These are phyloP conservation scores for Perognathus longimembris DNA, from an alignment of 2,113 vertebrate genomes.

Conservation along the genomic window DNA sequence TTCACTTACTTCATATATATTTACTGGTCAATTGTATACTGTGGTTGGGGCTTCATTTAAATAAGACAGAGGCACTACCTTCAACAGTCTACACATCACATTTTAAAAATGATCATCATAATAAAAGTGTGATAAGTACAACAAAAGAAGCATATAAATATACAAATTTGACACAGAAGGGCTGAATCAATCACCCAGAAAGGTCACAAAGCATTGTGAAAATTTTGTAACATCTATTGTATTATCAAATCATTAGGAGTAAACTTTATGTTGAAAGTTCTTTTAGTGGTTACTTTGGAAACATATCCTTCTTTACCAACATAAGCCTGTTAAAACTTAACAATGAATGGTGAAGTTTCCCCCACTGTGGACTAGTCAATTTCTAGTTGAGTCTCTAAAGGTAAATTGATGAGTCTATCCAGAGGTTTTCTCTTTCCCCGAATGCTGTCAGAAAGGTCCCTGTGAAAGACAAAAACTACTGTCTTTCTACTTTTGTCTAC, in stretches of 20 bases:
- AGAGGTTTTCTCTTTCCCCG: neutral
- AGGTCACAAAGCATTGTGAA: neutral
- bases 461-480: constrained; percentile 13
- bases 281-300: neutral
- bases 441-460: constrained; percentile 17
- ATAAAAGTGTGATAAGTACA: neutral
- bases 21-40: neutral
- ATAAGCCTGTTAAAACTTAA: constrained; percentile 1
- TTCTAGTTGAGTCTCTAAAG: constrained; percentile 38
- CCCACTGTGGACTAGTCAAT: neutral
- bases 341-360: neutral
- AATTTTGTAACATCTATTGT: neutral
- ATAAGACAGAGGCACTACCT: neutral
- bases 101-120: neutral
- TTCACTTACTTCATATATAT: neutral
- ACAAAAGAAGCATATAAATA: neutral
- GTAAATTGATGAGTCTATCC: constrained; percentile 40
- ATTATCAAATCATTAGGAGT: neutral
- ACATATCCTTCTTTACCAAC: neutral
- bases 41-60: neutral
- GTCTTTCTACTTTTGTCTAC: neutral
- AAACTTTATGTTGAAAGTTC: constrained; percentile 16
- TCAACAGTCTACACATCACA: neutral
- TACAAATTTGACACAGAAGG: neutral
- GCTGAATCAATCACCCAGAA: neutral